These are phyloP conservation scores for Aphaenogaster rudis DNA, from an alignment of 1,140 invertebrate species.

Conservation along the genomic window DNA sequence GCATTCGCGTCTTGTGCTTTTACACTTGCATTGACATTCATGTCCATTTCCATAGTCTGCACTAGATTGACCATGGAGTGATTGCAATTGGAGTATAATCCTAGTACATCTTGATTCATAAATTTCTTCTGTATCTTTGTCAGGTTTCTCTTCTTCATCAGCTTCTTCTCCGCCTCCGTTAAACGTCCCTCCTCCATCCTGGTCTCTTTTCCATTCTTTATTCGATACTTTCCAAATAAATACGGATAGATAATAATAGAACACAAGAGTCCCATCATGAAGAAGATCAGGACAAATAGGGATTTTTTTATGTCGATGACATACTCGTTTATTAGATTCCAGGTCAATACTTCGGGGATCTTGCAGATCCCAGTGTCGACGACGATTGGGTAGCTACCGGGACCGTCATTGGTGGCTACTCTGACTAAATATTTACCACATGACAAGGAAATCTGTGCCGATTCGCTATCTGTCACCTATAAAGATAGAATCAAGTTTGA, in stretches of 20 bases:
- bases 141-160: not conserved
- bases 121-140: not conserved
- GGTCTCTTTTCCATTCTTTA: not conserved
- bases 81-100: not conserved
- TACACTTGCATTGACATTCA: not conserved
- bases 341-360: not conserved
- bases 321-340: not conserved
- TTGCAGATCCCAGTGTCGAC: conserved; percentile 79
- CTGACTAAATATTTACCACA: conserved; percentile 84
- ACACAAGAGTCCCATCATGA: not conserved
- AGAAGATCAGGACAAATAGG: too few relatives aligned
- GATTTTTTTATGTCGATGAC: not conserved
- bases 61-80: not conserved
- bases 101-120: not conserved
- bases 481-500: not conserved
- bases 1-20: not conserved
- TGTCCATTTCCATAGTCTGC: not conserved
- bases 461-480: conserved; percentile 82
- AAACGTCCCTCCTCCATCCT: not conserved
- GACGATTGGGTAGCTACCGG: conserved; percentile 85
- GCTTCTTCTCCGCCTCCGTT: not conserved
- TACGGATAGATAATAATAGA: not conserved
- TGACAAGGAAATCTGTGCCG: conserved; percentile 83
- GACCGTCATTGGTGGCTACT: conserved; percentile 84
- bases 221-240: conserved; percentile 1